Conservation (phyloP, 2,113 vertebrate genomes). For the Brachypteracias leptosomus region DNA sequence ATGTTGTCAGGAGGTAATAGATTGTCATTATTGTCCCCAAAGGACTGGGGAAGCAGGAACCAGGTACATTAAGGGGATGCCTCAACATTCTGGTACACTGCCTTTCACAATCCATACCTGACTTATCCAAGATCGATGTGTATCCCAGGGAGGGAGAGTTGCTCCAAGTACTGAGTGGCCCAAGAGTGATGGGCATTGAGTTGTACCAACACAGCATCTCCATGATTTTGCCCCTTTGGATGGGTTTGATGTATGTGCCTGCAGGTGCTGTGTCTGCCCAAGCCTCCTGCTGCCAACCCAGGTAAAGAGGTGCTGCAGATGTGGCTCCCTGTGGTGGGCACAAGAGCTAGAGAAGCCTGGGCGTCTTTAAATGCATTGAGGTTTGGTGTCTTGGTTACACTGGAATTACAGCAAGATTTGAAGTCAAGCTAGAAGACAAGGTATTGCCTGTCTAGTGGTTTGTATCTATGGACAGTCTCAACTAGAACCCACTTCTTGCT, state of each 20-base stretch:
- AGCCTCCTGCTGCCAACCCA: neutral
- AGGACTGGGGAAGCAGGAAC: neutral
- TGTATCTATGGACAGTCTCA: neutral
- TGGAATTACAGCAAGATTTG: neutral
- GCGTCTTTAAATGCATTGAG: neutral
- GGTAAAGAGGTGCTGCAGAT: neutral
- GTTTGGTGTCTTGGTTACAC: neutral
- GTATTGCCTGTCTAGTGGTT: neutral
- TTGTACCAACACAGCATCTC: neutral
- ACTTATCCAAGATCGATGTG: neutral
- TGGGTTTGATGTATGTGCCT: fast-evolving
- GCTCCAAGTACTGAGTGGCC: neutral
- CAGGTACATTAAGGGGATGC: neutral
- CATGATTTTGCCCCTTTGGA: neutral
- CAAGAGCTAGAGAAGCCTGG: neutral
- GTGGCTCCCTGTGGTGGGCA: neutral
- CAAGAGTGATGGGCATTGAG: neutral
- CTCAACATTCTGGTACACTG: neutral
- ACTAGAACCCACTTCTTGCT: fast-evolving
- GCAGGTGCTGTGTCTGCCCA: neutral
- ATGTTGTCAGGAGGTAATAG: neutral
- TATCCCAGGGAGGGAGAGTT: neutral
- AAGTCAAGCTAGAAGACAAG: neutral
- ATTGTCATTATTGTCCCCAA: neutral
- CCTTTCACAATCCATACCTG: neutral